These are phyloP conservation scores for Lasioglossum leucozonium DNA, from an alignment of 2,888 invertebrate species.

Conservation along the genomic window DNA sequence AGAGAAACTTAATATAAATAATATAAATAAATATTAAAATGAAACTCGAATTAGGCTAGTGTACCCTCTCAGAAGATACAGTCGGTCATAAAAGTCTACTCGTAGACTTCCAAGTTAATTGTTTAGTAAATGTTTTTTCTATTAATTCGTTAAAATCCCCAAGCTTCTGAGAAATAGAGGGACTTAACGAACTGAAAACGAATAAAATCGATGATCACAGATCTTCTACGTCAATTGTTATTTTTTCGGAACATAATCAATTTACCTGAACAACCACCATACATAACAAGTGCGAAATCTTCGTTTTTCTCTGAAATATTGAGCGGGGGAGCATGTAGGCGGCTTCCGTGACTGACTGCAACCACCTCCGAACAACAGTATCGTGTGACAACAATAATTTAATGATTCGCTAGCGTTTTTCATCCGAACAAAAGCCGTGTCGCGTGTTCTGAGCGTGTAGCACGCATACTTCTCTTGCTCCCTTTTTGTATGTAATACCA, in stretches of 20 bases:
- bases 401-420: not conserved
- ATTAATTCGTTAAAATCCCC: too few relatives aligned
- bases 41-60: too few relatives aligned
- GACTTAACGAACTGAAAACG: too few relatives aligned
- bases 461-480: not conserved
- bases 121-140: too few relatives aligned
- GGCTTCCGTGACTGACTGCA: not conserved
- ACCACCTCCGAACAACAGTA: not conserved
- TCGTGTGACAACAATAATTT: not conserved
- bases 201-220: too few relatives aligned
- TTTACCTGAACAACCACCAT: not conserved
- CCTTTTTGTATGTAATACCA: not conserved
- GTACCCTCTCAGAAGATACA: too few relatives aligned
- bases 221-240: not conserved
- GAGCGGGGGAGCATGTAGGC: not conserved
- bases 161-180: too few relatives aligned
- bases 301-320: not conserved
- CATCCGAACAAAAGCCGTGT: not conserved
- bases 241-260: not conserved
- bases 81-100: too few relatives aligned
- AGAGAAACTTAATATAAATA: too few relatives aligned
- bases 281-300: not conserved
- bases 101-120: too few relatives aligned
- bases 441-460: conserved; percentile 4
- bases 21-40: too few relatives aligned